phyloP scores from a whole-genome alignment of 2,888 invertebrate species.

The Chloromyia formosa region DNA sequence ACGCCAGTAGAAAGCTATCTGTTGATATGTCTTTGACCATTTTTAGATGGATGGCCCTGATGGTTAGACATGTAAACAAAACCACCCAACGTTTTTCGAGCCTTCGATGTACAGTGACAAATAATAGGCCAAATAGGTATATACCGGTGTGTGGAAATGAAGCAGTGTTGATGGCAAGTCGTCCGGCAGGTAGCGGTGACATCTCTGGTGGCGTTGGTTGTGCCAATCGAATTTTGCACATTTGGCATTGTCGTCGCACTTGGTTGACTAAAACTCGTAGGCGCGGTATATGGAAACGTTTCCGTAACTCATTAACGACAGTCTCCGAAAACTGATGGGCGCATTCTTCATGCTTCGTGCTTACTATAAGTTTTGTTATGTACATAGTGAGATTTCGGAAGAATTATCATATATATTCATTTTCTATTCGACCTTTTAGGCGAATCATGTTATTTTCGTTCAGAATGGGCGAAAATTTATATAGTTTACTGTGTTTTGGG shows the following conservation, averaged over 20 bases:
- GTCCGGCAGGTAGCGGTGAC: not conserved
- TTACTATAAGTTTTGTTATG: too few species aligned
- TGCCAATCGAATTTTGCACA: not conserved
- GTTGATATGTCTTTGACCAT: not conserved
- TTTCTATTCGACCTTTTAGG: too few species aligned
- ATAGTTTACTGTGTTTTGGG: not conserved
- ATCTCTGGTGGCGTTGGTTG: slow-evolving; percentile 3
- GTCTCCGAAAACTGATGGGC: too few species aligned
- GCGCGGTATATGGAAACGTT: not conserved
- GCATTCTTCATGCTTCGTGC: too few species aligned
- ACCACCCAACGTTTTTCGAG: too few species aligned
- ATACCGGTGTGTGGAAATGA: not conserved
- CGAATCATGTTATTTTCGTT: not conserved
- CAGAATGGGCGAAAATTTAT: not conserved
- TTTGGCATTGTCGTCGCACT: not conserved
- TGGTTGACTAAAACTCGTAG: not conserved
- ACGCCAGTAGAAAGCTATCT: not conserved
- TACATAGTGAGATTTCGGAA: too few species aligned
- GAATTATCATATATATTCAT: too few species aligned
- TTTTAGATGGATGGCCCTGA: too few species aligned
- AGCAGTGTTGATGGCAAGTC: not conserved
- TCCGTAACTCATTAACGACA: too few species aligned
- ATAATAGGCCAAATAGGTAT: not conserved
- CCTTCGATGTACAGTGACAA: not conserved
- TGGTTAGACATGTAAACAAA: too few species aligned